A percentile compares a stretch with the other conserved stretches of the same genome.
Evolutionary conservation across 2,113 vertebrate genomes (phyloP).

Genomic region (Bos taurus): DNA sequence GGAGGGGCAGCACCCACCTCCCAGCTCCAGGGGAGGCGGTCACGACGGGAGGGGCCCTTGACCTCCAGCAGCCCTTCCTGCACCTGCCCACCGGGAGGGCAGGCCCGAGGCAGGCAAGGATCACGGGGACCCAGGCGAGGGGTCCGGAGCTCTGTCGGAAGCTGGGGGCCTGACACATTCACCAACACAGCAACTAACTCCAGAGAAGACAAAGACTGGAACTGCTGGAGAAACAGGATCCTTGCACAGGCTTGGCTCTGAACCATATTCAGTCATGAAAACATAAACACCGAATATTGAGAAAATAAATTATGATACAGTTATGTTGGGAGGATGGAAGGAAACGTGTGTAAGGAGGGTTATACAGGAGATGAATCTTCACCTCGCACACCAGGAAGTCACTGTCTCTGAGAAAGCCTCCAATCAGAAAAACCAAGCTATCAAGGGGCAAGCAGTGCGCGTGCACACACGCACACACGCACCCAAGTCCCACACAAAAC

Average conservation of each 20-base stretch:
- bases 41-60: neutral
- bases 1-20: neutral
- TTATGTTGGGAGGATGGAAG: neutral
- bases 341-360: neutral
- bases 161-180: neutral
- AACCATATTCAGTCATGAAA: neutral
- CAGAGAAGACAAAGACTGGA: neutral
- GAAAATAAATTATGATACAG: neutral
- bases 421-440: neutral
- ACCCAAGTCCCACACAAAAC: neutral
- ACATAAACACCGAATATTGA: neutral
- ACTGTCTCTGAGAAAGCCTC: neutral
- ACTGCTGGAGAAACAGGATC: neutral
- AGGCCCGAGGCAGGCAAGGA: neutral
- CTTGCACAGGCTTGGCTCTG: neutral
- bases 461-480: neutral
- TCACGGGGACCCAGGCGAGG: neutral
- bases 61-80: neutral
- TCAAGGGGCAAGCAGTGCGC: accelerated
- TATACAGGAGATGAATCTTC: neutral
- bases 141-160: neutral
- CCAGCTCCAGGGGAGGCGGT: neutral
- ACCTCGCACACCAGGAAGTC: neutral
- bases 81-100: neutral
- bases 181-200: neutral